Evolutionary conservation across 1,140 invertebrate genomes (phyloP).

Genomic region (Periplaneta americana): DNA sequence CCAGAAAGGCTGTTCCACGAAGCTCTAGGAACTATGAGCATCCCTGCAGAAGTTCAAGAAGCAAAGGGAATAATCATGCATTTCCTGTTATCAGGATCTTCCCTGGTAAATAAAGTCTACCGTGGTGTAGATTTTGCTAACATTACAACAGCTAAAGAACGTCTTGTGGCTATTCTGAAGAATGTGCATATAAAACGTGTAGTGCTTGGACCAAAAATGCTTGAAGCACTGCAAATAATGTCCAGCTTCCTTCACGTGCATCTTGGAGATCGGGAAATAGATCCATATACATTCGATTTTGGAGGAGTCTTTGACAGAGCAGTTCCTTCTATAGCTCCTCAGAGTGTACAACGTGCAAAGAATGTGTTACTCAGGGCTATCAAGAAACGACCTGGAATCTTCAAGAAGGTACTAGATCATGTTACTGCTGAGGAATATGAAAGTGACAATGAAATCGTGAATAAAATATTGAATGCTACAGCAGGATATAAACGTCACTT

Average conservation of each 20-base stretch:
- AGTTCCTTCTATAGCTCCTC: neutral
- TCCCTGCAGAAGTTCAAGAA: neutral
- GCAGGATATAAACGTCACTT: neutral
- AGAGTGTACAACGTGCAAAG: neutral
- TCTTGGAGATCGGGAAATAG: neutral
- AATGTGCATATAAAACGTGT: neutral
- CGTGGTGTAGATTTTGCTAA: neutral
- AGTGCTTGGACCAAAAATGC: neutral
- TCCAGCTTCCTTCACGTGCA: neutral
- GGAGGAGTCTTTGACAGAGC: neutral
- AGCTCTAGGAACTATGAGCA: neutral
- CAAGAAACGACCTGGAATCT: neutral
- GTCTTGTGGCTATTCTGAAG: neutral
- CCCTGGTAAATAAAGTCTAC: neutral
- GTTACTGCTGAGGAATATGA: neutral
- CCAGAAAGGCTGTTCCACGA: neutral
- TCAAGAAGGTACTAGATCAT: neutral
- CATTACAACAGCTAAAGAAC: neutral
- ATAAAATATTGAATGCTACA: neutral
- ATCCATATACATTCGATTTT: slow-evolving; percentile 4
- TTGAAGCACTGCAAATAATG: neutral
- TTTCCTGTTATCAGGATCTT: neutral
- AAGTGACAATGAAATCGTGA: neutral
- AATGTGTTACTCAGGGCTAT: neutral
- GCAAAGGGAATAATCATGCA: neutral